Conservation (phyloP, 1,140 invertebrate species). For the Panulirus ornatus region DNA sequence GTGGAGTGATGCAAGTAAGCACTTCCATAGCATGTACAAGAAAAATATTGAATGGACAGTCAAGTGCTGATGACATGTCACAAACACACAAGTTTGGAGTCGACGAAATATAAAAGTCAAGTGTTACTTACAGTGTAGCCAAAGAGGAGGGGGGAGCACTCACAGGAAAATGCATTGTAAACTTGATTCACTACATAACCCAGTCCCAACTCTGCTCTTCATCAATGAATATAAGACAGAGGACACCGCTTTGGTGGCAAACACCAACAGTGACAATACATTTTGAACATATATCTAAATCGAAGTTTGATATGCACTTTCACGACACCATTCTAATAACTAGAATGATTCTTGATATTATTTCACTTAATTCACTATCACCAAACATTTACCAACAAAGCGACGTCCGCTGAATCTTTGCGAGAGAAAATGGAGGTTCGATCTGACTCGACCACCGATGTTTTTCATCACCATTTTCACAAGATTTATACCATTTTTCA, state of each 20-base stretch:
- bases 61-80: not conserved
- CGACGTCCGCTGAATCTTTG: conserved; percentile 66
- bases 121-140: conserved; percentile 51
- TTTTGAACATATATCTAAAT: conserved; percentile 34
- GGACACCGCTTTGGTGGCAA: conserved; percentile 65
- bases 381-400: conserved; percentile 70
- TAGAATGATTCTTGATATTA: conserved; percentile 2
- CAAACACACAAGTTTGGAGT: not conserved
- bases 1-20: too few species aligned
- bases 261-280: conserved; percentile 5
- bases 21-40: too few species aligned
- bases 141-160: conserved; percentile 10
- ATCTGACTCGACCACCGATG: conserved; percentile 53
- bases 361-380: conserved; percentile 48
- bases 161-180: conserved; percentile 51
- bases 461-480: conserved; percentile 65
- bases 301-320: conserved; percentile 29
- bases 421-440: conserved; percentile 69
- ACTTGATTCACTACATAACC: conserved; percentile 37
- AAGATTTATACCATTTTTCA: conserved; percentile 47
- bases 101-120: not conserved
- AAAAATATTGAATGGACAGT: not conserved
- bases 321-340: conserved; percentile 3
- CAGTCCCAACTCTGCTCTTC: not conserved
- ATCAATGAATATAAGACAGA: conserved; percentile 52